Evolutionary conservation across 2,888 invertebrate genomes (phyloP).

Genomic region (Sinotaia quadrata): DNA sequence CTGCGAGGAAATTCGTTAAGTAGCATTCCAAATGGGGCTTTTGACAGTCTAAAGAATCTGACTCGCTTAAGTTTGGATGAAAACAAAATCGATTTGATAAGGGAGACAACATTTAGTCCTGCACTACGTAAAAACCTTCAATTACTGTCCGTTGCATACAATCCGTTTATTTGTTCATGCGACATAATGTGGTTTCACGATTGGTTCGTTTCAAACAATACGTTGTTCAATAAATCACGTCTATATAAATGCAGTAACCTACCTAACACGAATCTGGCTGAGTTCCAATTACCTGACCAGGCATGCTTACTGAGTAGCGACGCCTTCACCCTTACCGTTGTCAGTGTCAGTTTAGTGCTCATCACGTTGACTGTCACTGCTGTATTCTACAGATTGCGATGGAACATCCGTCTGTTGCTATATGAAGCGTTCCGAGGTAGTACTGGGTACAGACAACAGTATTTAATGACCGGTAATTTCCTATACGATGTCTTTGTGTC

Average conservation of each 20-base stretch:
- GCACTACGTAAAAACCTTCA: not conserved
- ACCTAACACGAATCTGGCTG: not conserved
- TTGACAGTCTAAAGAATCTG: constrained; percentile 11
- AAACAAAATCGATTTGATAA: not conserved
- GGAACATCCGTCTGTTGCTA: constrained; percentile 16
- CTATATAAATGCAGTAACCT: not conserved
- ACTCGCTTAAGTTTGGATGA: not conserved
- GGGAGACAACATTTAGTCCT: not conserved
- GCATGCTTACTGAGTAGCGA: not conserved
- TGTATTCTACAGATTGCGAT: constrained; percentile 5
- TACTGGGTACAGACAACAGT: constrained; percentile 71
- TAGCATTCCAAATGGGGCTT: not conserved
- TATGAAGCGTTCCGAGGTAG: constrained; percentile 73
- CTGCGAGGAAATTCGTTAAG: not conserved
- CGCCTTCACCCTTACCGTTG: not conserved
- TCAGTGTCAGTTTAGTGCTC: not conserved
- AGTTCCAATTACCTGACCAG: not conserved
- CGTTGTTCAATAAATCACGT: not conserved
- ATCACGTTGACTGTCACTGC: not conserved
- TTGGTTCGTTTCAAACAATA: not conserved
- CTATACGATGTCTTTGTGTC: constrained; percentile 83
- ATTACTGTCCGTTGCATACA: not conserved
- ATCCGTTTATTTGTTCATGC: constrained; percentile 1
- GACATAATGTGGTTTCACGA: constrained; percentile 8
- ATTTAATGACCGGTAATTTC: too few species aligned